Conservation (phyloP, 2,888 invertebrate genomes). For the Stramonita haemastoma region DNA sequence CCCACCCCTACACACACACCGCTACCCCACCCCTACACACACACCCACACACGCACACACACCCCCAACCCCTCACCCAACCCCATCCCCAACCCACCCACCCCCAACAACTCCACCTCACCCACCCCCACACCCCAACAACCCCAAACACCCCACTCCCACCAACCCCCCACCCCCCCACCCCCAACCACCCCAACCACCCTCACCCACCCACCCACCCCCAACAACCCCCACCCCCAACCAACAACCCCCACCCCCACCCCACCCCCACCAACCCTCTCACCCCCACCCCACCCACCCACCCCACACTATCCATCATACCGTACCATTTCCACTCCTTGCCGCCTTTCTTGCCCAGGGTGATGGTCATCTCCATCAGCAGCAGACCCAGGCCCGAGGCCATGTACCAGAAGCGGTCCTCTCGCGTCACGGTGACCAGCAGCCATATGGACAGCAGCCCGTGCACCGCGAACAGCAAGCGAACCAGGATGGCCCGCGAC, state of each 20-base stretch:
- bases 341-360: slow-evolving; percentile 91
- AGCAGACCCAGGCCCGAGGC: slow-evolving; percentile 89
- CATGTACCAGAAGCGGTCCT: slow-evolving; percentile 87
- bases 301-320: neutral
- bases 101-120: neutral
- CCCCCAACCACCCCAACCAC: no score
- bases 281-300: no score
- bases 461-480: slow-evolving; percentile 83
- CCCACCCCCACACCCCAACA: neutral
- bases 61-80: neutral
- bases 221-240: no score
- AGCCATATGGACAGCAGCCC: slow-evolving; percentile 94
- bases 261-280: no score
- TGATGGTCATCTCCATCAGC: slow-evolving; percentile 92
- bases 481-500: slow-evolving; percentile 73
- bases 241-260: neutral
- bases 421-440: slow-evolving; percentile 87
- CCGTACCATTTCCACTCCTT: slow-evolving; percentile 95
- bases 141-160: neutral
- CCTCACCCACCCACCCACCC: no score
- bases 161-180: neutral
- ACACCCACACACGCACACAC: no score
- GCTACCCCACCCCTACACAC: no score
- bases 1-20: no score
- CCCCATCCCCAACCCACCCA: neutral